Percentiles rank a stretch among this genome's conserved stretches.
Evolutionary conservation across 2,113 vertebrate genomes (phyloP).

Genomic region (Brachionichthys hirsutus): DNA sequence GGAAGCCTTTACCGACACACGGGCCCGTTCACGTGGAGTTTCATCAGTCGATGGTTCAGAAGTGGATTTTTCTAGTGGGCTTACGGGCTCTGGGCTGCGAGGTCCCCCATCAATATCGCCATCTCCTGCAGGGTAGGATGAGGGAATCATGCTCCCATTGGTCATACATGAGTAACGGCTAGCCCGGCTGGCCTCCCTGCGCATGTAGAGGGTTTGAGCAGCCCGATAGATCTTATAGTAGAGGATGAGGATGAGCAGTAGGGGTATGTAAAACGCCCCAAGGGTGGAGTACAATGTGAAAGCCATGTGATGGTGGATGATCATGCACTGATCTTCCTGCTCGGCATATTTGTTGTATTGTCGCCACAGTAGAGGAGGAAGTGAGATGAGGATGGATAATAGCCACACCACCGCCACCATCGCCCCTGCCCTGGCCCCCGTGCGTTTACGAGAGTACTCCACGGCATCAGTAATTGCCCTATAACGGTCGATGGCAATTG

Average conservation of each 20-base stretch:
- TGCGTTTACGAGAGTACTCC: conserved; percentile 93
- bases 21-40: conserved; percentile 76
- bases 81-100: conserved; percentile 77
- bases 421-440: conserved; percentile 85
- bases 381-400: conserved; percentile 92
- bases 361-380: conserved; percentile 92
- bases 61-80: conserved; percentile 83
- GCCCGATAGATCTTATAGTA: conserved; percentile 99
- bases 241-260: conserved; percentile 93
- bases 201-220: conserved; percentile 92
- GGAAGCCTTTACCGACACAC: conserved; percentile 73
- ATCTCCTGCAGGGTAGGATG: conserved; percentile 81
- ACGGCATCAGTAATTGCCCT: conserved; percentile 93
- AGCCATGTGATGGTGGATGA: conserved; percentile 91
- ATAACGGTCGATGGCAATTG: conserved; percentile 94
- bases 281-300: conserved; percentile 94
- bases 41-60: conserved; percentile 89
- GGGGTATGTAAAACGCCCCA: conserved; percentile 95
- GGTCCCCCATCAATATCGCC: conserved; percentile 67
- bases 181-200: conserved; percentile 85
- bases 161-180: conserved; percentile 81
- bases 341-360: conserved; percentile 79
- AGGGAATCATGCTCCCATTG: conserved; percentile 88
- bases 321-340: conserved; percentile 87
- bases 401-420: conserved; percentile 94